Base-by-base conservation (phyloP, 2,113 vertebrate genomes). In the Scortum barcoo region DNA sequence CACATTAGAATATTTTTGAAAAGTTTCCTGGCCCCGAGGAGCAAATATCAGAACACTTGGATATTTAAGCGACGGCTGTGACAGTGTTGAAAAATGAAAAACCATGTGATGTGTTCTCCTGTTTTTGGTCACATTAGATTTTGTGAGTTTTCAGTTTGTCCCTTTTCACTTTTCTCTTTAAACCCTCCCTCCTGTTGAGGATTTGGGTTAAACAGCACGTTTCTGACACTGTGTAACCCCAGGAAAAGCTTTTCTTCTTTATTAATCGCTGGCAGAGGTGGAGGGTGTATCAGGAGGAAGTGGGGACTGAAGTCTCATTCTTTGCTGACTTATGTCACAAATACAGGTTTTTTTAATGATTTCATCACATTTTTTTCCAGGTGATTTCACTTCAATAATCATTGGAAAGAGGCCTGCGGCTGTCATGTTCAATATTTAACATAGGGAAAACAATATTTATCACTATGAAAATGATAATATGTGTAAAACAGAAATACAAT, bases 231-330 rank as follows among this genome's bases (percentile, higher is more conserved):
- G 53, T 6, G 36, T 81, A 90, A 90, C 89, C 88, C 38, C 81
- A 90, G 89, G 86, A 93, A 90, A 71, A 60, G 68, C 48, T 24
- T 67, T 84, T 78, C 73, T 81, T 33, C 36, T 67, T 84, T 78
- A 71, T 81, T 33, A 30, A 33, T 86, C 80, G 76, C 22, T 60
- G n/a, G 26, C 36, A 76, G 50, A 78, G 74, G 72, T 20, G 63
- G 11, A 38, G 56, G 80, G 38, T 13, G 78, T 69, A 28, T 17
- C 26, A 33, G 38, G 62, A 84, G 88, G 88, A 88, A 83, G 81
- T 24, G 68, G 33, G 46, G n/a, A n/a, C 13, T 3, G 6, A 7
- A 36, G 28, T 19, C 3, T 65, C 48, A 17, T 5, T 48, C 8
- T 65, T 63, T 48, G 12, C 74, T 7, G 57, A 84, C 38, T 56